Evolutionary conservation across 2,113 vertebrate genomes (phyloP), one percentile per base, ranked within the genome.

Genomic region (Gallinago jamesoni): DNA sequence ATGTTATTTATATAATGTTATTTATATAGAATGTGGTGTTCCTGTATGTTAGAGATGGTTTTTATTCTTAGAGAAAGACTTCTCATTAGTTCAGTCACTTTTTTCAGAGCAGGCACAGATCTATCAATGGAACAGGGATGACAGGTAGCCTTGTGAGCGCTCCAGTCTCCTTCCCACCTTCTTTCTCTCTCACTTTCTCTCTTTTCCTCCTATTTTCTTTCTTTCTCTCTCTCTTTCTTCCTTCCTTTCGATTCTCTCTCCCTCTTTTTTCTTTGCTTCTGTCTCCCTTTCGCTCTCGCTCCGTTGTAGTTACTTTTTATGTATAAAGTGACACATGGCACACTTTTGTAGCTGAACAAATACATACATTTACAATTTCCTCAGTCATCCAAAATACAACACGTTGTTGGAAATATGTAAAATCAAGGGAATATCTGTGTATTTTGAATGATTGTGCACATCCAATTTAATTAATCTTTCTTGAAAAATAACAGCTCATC

Each of bases 401-500:
- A 70, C 31, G 75, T 84, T 56, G 33, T 56, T 85, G 47, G 81
- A 91, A 93, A 85, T 69, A 12, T 5, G 47, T 83, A 80, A 96
- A 93, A 81, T 90, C 37, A 81, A 48, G 47, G 43, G 55, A 53
- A 70, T 17, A 43, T 77, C 45, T 89, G 18, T 88, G 9, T 92
- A 37, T 94, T 94, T 50, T 90, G 67, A 94, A 28, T 74, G 63
- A 31, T 31, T 78, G 48, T 93, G 23, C 28, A 69, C 21, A 89
- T 69, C 37, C 68, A 92, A 21, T 86, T 57, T 93, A 77, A 86
- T 89, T 91, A 91, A 93, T 91, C 50, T 85, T 37, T 77, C 24
- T 45, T 94, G 92, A 82, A 87, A 96, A 92, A 81, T 79, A 84
- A 50, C 8, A 30, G 88, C 70, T 78, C 53, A 57, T 30, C 70